Evolutionary conservation across 1,140 invertebrate genomes (phyloP), one percentile per base, ranked within the genome.

Genomic region (Camponotus vicinus): DNA sequence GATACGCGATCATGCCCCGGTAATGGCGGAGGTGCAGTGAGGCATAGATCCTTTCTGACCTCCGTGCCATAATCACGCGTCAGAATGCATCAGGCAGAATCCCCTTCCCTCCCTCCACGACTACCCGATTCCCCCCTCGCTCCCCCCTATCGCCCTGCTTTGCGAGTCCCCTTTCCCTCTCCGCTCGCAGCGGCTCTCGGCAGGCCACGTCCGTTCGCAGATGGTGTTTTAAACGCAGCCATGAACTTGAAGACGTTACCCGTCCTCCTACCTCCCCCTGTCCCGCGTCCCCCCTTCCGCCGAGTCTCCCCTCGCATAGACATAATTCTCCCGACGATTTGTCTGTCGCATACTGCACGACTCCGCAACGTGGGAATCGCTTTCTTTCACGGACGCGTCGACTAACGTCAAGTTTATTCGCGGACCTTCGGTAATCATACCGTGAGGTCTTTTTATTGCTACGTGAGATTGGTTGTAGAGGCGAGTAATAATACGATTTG

Each of bases 11-110:
- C 79, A 75, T 88, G 86, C 75, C 76, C 80, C 80, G 82, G 86
- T 90, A 90, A 90, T 90, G 89, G 88, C 88, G 89, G 88, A 90
- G 89, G 89, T 87, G 89, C 89, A 90, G 88, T 90, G 89, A 90
- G 85, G 89, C 89, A 90, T 90, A 90, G 89, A 90, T 90, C 89
- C 89, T 90, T 79, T 88, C 88, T 90, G 89, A 90, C 89, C 89
- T 90, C 86, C 89, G 89, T 90, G 89, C 85, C 86, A 90, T 90
- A 90, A 90, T 90, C 89, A 91, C 89, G 89, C 86, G 89, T 91
- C 86, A 90, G 89, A 90, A 90, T 90, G 89, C 88, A 90, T 88
- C 89, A 84, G 88, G 63, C 86, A 78, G 59, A 71, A 63, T 71
- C 83, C 61, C 78, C 88, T 79, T 80, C 69, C 64, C 77, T 57